Percentiles rank a stretch among this genome's conserved stretches.
Evolutionary conservation across 2,113 vertebrate genomes (phyloP).

Genomic region (Odontesthes bonariensis): DNA sequence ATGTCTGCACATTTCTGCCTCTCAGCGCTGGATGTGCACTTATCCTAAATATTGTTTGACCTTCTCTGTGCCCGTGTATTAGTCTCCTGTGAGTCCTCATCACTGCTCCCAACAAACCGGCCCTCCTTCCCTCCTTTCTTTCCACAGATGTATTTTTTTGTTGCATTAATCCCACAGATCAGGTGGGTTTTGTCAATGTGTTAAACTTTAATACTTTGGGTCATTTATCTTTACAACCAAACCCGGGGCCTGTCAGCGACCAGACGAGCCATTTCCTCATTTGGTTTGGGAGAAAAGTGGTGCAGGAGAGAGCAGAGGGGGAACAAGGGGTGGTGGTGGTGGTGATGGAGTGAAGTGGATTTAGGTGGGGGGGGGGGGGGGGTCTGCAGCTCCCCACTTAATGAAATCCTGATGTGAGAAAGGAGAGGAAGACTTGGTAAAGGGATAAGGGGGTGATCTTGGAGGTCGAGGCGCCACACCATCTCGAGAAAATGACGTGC

Average conservation of each 20-base stretch:
- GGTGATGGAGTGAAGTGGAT: constrained; percentile 65
- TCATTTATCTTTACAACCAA: constrained; percentile 87
- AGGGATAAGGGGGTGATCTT: constrained; percentile 46
- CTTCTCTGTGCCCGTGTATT: constrained; percentile 70
- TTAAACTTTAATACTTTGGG: constrained; percentile 85
- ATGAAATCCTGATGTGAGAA: constrained; percentile 88
- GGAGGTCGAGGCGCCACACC: constrained; percentile 60
- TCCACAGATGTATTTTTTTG: constrained; percentile 78
- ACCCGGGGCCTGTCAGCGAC: constrained; percentile 86
- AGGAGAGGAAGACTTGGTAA: constrained; percentile 41
- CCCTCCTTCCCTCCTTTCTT: background rate
- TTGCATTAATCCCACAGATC: constrained; percentile 85
- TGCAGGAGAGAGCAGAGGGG: constrained; percentile 64
- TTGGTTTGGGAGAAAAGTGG: constrained; percentile 81
- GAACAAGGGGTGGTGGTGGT: constrained; percentile 17
- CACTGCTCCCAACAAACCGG: constrained; percentile 9
- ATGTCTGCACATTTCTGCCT: constrained; percentile 54
- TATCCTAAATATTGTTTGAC: constrained; percentile 81
- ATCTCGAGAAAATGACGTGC: constrained; percentile 53
- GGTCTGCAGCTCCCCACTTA: constrained; percentile 77
- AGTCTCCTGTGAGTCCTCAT: constrained; percentile 73
- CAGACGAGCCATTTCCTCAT: constrained; percentile 91
- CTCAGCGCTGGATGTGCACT: constrained; percentile 71
- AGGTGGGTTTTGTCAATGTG: constrained; percentile 88
- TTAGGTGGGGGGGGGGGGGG: constrained; percentile 40